Evolutionary conservation across 2,888 invertebrate genomes (phyloP), one percentile per base, ranked within the genome.

Genomic region (Rhamphomyia laevipes): DNA sequence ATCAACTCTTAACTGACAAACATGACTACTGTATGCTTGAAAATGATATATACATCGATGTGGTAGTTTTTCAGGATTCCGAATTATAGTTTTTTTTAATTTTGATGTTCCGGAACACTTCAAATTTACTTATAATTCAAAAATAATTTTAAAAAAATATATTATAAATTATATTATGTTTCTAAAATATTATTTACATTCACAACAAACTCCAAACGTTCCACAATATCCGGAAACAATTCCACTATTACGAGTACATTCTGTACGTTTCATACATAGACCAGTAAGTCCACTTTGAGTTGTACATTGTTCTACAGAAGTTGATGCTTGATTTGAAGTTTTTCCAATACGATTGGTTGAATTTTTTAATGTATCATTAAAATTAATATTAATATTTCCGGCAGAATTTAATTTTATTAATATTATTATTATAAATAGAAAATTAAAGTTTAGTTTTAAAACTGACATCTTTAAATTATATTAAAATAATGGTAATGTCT

Each of bases 171-270:
- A 13, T n/a, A 2, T 35, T 35, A n/a, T 37, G 12, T 33, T 31
- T 31, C 13, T 31, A 5, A 12, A 13, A 12, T 31, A 12, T 33
- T n/a, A n/a, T 62, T 54, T 59, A 68, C 69, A 65, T 59, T 67
- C 67, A 58, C 68, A 68, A 51, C 68, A 68, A 9, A 68, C 65
- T 7, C 64, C 66, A 53, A 63, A 67, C 13, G 65, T 61, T 53
- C 61, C 61, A 45, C 69, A 68, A 43, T 58, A 66, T 33, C 67
- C 68, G 30, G 66, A 66, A 11, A 60, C 58, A 0, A 59, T 56
- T 49, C 69, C 68, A n/a, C 62, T 58, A 18, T 61, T 65, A 0
- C 59, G 61, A 57, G 63, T 59, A 50, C 68, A 68, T 47, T 62
- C 64, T 49, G 64, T 63, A 13, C 67, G 63, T 4, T 65, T 60